Evolutionary conservation across 2,113 vertebrate genomes (phyloP), one percentile per base, ranked within the genome.

Genomic region (Leucopsar rothschildi): DNA sequence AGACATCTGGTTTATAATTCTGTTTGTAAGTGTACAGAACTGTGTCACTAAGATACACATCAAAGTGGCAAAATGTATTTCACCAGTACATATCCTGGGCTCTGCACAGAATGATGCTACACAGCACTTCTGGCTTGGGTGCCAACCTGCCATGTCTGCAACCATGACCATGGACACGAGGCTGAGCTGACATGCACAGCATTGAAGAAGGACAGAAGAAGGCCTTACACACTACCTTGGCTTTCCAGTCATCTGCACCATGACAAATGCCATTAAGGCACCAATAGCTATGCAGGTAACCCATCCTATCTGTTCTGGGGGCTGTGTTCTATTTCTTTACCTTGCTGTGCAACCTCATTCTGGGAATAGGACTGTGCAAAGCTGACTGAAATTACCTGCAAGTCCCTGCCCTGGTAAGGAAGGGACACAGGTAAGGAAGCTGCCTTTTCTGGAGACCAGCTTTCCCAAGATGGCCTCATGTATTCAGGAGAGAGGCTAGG

Each of bases 131-230:
- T 53, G 12, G 17, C 31, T 8, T 37, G 71, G 53, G 40, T 76
- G 86, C 28, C 33, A 79, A n/a, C 55, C 15, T 50, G 59, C 15
- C 16, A 2, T 12, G 29, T 39, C 63, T 69, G 69, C 80, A 88
- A 25, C 18, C 23, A 11, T 0, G 2, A 15, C 55, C 10, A 11
- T 5, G 19, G 12, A 33, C 15, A 2, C 7, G 18, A 23, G 35
- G 35, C 40, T 79, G 57, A 82, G 69, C 27, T 88, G 70, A n/a
- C 25, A 40, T 5, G 11, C 50, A 59, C 3, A 15, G 72, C 28
- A 28, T 11, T 52, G 12, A 69, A 37, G 50, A 37, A 84, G 25
- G 12, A 53, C 29, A 56, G 24, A 65, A 77, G 29, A 28, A 11
- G 33, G 35, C 8, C 22, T 59, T 63, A 35, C 10, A n/a, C 20